Conservation (phyloP, 2,888 invertebrate genomes). For the Andrena chrysosceles region DNA sequence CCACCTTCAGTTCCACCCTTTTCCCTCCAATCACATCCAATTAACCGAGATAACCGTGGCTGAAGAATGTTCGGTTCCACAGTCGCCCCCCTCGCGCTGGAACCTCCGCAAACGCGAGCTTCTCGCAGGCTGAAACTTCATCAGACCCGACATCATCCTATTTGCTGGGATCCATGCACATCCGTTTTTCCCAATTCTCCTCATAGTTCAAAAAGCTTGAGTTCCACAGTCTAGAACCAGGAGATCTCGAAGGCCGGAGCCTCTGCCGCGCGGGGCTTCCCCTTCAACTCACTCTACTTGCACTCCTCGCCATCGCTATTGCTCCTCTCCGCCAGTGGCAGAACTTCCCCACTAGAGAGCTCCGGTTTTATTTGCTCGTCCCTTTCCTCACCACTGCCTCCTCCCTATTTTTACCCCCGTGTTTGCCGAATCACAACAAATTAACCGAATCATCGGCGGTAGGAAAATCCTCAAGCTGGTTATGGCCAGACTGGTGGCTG, state of each 20-base stretch:
- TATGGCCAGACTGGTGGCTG: not conserved
- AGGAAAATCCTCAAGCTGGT: not conserved
- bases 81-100: not conserved
- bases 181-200: not conserved
- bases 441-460: not conserved
- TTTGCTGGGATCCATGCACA: not conserved
- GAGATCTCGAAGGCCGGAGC: slow-evolving; percentile 5
- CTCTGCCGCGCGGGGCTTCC: not conserved
- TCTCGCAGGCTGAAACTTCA: not conserved
- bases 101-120: not conserved
- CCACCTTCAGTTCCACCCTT: not conserved
- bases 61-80: slow-evolving; percentile 4
- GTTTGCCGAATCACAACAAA: not conserved
- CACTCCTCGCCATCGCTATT: not conserved
- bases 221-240: slow-evolving; percentile 17
- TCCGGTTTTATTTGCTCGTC: slow-evolving; percentile 6
- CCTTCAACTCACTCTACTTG: not conserved
- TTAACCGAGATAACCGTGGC: slow-evolving; percentile 8
- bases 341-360: slow-evolving; percentile 1
- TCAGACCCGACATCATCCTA: slow-evolving; percentile 3
- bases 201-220: slow-evolving; percentile 12
- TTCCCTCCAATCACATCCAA: slow-evolving; percentile 19
- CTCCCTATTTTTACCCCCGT: not conserved
- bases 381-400: not conserved
- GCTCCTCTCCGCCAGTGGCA: not conserved